A percentile compares a stretch with the other conserved stretches of the same genome.
Conservation (phyloP, 2,888 invertebrate species). For the Metacarcinus magister region DNA sequence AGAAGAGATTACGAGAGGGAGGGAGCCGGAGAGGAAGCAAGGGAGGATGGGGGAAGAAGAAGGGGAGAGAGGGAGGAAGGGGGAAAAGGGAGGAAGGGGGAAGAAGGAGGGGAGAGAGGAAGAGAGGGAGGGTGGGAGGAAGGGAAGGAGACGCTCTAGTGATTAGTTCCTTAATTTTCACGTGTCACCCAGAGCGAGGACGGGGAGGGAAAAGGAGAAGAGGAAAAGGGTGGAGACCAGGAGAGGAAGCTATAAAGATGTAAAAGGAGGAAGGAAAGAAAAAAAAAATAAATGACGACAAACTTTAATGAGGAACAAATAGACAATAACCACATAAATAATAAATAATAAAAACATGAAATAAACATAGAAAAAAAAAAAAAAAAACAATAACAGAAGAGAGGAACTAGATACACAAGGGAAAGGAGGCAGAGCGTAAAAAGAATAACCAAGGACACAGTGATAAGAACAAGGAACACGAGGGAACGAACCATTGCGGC, state of each 20-base stretch:
- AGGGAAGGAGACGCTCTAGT: constrained; percentile 26
- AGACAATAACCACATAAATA: not conserved
- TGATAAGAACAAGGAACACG: not conserved
- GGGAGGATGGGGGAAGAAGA: not conserved
- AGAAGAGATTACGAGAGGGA: not conserved
- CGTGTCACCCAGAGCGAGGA: constrained; percentile 31
- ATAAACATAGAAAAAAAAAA: not conserved
- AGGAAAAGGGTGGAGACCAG: not conserved
- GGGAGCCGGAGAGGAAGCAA: not conserved
- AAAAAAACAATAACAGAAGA: not conserved
- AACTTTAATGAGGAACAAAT: not conserved
- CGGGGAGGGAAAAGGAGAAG: not conserved
- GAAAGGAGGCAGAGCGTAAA: not conserved
- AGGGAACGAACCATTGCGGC: not conserved
- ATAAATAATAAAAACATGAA: not conserved
- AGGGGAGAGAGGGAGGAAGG: not conserved
- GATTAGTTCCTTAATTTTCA: constrained; percentile 33
- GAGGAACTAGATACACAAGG: not conserved
- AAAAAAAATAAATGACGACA: not conserved
- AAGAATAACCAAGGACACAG: not conserved
- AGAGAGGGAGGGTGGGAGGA: not conserved
- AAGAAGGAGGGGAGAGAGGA: not conserved
- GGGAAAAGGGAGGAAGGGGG: not conserved
- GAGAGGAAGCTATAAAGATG: not conserved
- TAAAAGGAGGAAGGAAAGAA: not conserved